Percentiles rank a stretch among this genome's conserved stretches.
phyloP scores from a whole-genome alignment of 2,113 vertebrate genomes.

The Spizaetus ornatus region DNA sequence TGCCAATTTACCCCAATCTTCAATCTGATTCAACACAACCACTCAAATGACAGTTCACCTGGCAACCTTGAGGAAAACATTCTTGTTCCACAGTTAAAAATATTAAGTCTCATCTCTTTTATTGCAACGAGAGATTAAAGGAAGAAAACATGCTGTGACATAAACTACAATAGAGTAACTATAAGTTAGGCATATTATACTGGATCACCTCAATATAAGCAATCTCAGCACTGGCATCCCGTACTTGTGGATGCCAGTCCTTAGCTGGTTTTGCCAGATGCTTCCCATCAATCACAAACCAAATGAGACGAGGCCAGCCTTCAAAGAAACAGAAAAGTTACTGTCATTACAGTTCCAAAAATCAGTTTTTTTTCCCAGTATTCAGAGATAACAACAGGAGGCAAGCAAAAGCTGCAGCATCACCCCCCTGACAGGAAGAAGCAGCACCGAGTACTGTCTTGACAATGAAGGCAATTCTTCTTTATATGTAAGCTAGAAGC shows the following conservation, averaged over 20 bases:
- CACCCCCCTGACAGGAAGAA: neutral
- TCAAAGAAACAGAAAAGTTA: neutral
- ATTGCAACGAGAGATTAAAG: neutral
- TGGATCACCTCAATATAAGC: slow-evolving; percentile 90
- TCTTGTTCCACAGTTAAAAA: neutral
- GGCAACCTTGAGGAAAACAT: neutral
- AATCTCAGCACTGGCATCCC: slow-evolving; percentile 79
- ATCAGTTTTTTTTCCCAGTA: too few relatives aligned
- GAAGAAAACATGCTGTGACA: neutral
- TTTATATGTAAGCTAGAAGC: neutral
- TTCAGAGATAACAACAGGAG: neutral
- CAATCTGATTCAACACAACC: neutral
- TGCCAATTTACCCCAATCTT: neutral
- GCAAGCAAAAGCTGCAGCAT: neutral
- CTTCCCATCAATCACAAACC: slow-evolving; percentile 96
- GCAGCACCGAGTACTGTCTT: neutral
- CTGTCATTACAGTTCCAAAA: neutral
- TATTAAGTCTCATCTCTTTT: fast-evolving
- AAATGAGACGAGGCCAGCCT: slow-evolving; percentile 93
- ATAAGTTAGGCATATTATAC: neutral
- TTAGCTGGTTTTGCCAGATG: slow-evolving; percentile 91
- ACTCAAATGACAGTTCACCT: neutral
- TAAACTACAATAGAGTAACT: fast-evolving
- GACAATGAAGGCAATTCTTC: neutral
- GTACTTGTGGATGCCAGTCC: slow-evolving; percentile 85